Base-by-base conservation (phyloP, 2,797 vertebrate genomes). In the Trematomus bernacchii region DNA sequence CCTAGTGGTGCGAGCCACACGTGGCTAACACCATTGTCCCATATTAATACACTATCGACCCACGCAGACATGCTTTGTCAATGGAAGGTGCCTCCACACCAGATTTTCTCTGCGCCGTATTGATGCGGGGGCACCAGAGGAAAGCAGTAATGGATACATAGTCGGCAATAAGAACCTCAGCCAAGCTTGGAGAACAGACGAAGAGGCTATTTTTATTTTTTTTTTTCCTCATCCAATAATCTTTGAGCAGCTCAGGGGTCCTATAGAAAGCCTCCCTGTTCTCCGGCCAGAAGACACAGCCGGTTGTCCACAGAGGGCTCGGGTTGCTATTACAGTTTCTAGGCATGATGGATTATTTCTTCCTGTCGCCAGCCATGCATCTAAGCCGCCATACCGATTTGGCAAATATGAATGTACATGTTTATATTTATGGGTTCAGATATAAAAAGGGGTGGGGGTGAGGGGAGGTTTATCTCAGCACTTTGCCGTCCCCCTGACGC, bases 1-100 rank as follows among this genome's bases (percentile, higher is more conserved):
- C 87, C 90, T 90, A 90, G 86, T 86, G 92, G 90, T 89, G 89
- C 88, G 86, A 89, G 90, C 82, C 80, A 89, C 90, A 87, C 73
- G 73, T 82, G 85, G 88, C 85, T 78, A 88, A 85, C 91, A 86
- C 94, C 89, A 94, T 93, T 94, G 93, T 94, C 92, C 91, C 90
- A 90, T 94, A 94, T 94, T 95, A 94, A 95, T 94, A 94, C 92
- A 87, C 94, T 95, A 95, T 94, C 92, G 95, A 95, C 91, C 94
- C 90, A 65, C 85, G 84, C 87, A 93, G 93, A 95, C 93, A 91
- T 77, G 91, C 91, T 94, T 93, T 94, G 92, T 94, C 92, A 93
- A 93, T 90, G 90, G 86, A 87, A 91, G 90, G 89, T 88, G 92
- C 91, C 87, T 79, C 83, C 88, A 87, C 87, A 88, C 87, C 86